Percentiles rank a stretch among this genome's conserved stretches.
These are phyloP conservation scores for Halcyon smyrnensis DNA, from an alignment of 2,797 vertebrate genomes.

Conservation along the genomic window DNA sequence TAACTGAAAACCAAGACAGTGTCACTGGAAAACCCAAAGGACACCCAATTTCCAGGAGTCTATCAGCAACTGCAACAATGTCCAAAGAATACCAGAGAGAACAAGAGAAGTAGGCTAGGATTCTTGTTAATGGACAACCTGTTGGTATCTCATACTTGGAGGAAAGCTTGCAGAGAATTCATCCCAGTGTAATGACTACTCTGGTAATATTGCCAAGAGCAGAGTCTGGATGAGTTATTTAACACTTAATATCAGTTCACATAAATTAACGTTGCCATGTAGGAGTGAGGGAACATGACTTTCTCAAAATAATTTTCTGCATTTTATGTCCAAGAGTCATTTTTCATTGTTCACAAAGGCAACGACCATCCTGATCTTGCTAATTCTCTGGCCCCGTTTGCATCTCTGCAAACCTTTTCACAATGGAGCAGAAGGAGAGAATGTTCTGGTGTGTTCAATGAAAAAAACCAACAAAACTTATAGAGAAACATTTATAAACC, in stretches of 20 bases:
- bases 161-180: constrained; percentile 38
- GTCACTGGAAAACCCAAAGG: neutral
- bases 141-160: constrained; percentile 16
- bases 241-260: constrained; percentile 47
- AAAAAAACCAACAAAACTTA: neutral
- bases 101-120: neutral
- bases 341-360: constrained; percentile 28
- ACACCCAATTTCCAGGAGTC: neutral
- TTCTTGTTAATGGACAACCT: constrained; percentile 16
- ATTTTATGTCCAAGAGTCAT: constrained; percentile 40
- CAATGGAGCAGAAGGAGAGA: neutral
- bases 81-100: neutral
- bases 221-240: constrained; percentile 58
- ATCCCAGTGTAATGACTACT: constrained; percentile 7
- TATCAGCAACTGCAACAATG: neutral
- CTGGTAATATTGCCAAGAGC: constrained; percentile 38
- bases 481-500: neutral
- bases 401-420: neutral
- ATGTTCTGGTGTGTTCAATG: neutral
- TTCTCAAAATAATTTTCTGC: constrained; percentile 50
- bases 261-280: constrained; percentile 23
- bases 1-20: neutral
- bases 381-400: neutral
- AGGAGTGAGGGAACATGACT: constrained; percentile 37
- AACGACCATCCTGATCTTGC: neutral